Percentiles rank a stretch among this genome's conserved stretches.
These are phyloP conservation scores for Argopecten irradians DNA, from an alignment of 1,140 invertebrate species.

Conservation along the genomic window DNA sequence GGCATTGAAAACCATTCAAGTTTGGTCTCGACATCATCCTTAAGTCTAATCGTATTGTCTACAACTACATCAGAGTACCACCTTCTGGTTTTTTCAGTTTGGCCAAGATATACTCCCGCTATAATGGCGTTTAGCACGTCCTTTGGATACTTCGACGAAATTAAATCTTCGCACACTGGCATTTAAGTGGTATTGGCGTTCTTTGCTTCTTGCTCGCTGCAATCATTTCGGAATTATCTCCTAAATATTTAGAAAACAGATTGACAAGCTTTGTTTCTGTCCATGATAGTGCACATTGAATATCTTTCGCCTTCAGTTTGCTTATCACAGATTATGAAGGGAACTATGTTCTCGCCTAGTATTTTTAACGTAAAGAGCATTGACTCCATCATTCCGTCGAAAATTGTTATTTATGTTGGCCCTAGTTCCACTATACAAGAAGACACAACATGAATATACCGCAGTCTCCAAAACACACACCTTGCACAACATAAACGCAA, in stretches of 20 bases:
- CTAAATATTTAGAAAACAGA: no score
- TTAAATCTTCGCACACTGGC: no score
- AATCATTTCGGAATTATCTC: no score
- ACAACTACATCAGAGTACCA: background rate
- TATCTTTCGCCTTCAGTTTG: background rate
- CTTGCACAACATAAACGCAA: no score
- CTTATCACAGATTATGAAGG: constrained; percentile 18
- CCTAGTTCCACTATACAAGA: no score
- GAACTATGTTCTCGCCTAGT: background rate
- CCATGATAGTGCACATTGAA: background rate
- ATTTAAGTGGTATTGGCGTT: no score
- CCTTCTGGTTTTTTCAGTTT: background rate
- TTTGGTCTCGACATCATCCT: background rate
- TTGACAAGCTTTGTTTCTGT: background rate
- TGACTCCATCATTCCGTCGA: constrained; percentile 37
- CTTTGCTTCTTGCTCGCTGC: no score
- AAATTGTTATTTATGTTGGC: constrained; percentile 30
- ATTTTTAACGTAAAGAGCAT: constrained; percentile 18
- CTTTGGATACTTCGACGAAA: no score
- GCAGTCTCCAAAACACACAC: no score
- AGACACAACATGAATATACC: no score
- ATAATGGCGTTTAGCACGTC: no score
- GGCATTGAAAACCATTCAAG: constrained; percentile 35
- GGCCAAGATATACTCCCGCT: no score
- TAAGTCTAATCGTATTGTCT: background rate